Evolutionary conservation across 2,888 invertebrate genomes (phyloP).

Genomic region (Zygogramma bicolorata): DNA sequence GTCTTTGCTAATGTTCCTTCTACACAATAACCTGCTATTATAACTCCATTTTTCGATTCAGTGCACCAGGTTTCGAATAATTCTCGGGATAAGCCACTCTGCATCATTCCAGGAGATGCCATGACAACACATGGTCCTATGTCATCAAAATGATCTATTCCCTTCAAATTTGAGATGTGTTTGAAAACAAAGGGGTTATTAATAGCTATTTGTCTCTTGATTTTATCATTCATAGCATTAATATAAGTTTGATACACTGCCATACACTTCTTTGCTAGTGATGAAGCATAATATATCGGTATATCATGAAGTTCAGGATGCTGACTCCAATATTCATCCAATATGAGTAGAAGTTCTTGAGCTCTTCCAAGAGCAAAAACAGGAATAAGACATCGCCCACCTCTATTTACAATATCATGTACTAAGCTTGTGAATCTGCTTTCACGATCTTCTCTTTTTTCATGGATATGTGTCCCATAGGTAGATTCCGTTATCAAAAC

Average conservation of each 20-base stretch:
- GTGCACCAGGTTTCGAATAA: constrained; percentile 99
- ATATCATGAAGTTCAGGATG: constrained; percentile 98
- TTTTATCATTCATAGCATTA: constrained; percentile 99
- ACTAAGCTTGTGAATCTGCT: constrained; percentile 92
- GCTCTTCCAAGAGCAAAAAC: constrained; percentile 98
- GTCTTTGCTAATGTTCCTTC: constrained; percentile 93
- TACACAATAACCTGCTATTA: constrained; percentile 95
- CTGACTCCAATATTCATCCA: constrained; percentile 97
- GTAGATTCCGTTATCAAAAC: constrained; percentile 98
- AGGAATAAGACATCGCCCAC: constrained; percentile 98
- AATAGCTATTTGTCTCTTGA: constrained; percentile 94
- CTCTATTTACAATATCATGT: constrained; percentile 94
- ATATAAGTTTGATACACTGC: constrained; percentile 99
- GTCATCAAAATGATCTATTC: constrained; percentile 99
- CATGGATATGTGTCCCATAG: constrained; percentile 99
- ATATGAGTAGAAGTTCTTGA: constrained; percentile 92
- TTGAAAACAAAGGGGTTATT: constrained; percentile 99
- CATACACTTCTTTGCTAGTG: constrained; percentile 99
- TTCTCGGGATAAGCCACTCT: constrained; percentile 96
- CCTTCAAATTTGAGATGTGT: constrained; percentile 95
- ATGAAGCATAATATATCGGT: constrained; percentile 99
- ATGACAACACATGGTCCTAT: constrained; percentile 99
- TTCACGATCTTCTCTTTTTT: constrained; percentile 97
- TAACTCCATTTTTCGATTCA: constrained; percentile 97
- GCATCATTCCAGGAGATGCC: constrained; percentile 99